Conservation (phyloP, 2,888 invertebrate species). For the Epicampocera succincta region DNA sequence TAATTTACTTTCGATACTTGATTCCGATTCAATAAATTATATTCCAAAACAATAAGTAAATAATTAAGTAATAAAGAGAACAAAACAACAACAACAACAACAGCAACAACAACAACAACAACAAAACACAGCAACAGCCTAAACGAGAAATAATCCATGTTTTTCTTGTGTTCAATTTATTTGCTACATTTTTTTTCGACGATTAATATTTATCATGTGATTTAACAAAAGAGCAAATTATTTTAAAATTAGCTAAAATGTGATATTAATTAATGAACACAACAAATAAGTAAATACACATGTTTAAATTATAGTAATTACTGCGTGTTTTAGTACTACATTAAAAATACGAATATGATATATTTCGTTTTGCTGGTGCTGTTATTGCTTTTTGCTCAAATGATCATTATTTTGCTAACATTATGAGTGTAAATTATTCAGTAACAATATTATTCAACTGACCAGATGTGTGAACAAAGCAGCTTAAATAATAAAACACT, state of each 20-base stretch:
- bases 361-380: not conserved
- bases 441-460: not conserved
- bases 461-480: slow-evolving; percentile 14
- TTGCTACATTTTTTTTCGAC: not conserved
- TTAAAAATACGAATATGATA: not conserved
- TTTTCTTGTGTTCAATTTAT: not conserved
- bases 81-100: no score
- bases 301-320: slow-evolving; percentile 9
- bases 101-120: no score
- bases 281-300: not conserved
- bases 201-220: slow-evolving; percentile 32
- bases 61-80: slow-evolving; percentile 8
- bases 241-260: not conserved
- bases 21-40: no score
- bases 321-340: not conserved
- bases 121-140: no score
- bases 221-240: slow-evolving; percentile 1
- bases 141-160: not conserved
- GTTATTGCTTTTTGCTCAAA: no score
- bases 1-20: no score
- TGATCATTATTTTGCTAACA: not conserved
- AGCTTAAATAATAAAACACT: not conserved
- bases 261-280: slow-evolving; percentile 17
- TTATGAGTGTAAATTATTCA: slow-evolving; percentile 6
- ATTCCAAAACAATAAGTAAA: no score